These are phyloP conservation scores for Penaeus japonicus DNA, from an alignment of 1,140 invertebrate genomes.

Conservation along the genomic window DNA sequence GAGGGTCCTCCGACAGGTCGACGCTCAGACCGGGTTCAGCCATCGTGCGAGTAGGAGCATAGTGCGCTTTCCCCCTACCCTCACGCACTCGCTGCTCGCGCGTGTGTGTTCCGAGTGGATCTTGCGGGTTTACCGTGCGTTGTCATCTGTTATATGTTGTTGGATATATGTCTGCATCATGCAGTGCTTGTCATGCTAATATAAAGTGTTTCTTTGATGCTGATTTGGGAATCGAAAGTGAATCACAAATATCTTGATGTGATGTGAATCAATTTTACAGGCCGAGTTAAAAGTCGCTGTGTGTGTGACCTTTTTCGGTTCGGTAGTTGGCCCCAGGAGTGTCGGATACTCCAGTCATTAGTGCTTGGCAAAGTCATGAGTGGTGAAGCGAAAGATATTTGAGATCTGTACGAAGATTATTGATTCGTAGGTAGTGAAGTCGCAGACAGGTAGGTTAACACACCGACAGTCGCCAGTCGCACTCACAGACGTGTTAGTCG, in stretches of 20 bases:
- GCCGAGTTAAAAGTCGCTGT: too few species aligned
- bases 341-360: too few species aligned
- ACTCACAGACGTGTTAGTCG: too few species aligned
- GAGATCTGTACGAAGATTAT: too few species aligned
- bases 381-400: too few species aligned
- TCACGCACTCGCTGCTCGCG: background rate
- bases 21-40: constrained; percentile 21
- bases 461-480: too few species aligned
- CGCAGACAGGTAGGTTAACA: too few species aligned
- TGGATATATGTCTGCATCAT: background rate
- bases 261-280: too few species aligned
- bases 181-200: background rate
- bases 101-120: background rate
- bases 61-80: background rate
- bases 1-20: constrained; percentile 21
- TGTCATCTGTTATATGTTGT: background rate
- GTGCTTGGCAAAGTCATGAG: too few species aligned
- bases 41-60: background rate
- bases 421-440: too few species aligned
- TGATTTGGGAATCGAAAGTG: background rate
- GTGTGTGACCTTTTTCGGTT: too few species aligned
- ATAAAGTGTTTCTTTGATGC: background rate
- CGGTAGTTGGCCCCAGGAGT: too few species aligned
- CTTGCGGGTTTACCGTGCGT: background rate
- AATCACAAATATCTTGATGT: background rate